Evolutionary conservation across 1,140 invertebrate species (phyloP).

Genomic region (Neodiprion lecontei): DNA sequence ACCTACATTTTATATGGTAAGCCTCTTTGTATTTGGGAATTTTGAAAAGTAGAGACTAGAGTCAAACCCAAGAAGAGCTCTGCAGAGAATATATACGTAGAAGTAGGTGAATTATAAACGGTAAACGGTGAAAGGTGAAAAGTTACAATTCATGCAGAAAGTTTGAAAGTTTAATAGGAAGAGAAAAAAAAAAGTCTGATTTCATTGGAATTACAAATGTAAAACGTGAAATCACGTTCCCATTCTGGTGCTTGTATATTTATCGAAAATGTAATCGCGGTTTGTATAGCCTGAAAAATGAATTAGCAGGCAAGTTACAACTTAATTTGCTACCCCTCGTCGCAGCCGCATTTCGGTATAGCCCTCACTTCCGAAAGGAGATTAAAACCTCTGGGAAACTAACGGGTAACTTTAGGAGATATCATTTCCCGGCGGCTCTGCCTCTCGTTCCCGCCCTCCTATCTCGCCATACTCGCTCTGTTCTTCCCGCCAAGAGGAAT

Average conservation of each 20-base stretch:
- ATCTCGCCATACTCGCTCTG: neutral
- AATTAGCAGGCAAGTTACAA: slow-evolving; percentile 2
- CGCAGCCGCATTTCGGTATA: neutral
- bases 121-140: too few relatives aligned
- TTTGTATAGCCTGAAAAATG: slow-evolving; percentile 4
- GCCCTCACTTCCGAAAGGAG: slow-evolving; percentile 6
- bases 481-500: slow-evolving; percentile 2
- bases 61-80: too few relatives aligned
- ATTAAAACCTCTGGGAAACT: slow-evolving; percentile 7
- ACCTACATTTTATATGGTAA: neutral
- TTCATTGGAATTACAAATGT: too few relatives aligned
- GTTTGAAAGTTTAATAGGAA: too few relatives aligned
- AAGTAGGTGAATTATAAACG: too few relatives aligned
- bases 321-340: slow-evolving; percentile 5
- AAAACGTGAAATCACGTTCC: too few relatives aligned
- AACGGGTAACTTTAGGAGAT: slow-evolving; percentile 2
- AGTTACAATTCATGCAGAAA: too few relatives aligned
- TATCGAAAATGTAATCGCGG: neutral
- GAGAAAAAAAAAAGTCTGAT: too few relatives aligned
- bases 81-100: too few relatives aligned
- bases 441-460: neutral
- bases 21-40: neutral
- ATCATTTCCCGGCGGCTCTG: neutral
- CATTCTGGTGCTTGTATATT: neutral
- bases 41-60: too few relatives aligned